These are phyloP conservation scores for Polyommatus iphigenia DNA, from an alignment of 2,888 invertebrate genomes.

Conservation along the genomic window DNA sequence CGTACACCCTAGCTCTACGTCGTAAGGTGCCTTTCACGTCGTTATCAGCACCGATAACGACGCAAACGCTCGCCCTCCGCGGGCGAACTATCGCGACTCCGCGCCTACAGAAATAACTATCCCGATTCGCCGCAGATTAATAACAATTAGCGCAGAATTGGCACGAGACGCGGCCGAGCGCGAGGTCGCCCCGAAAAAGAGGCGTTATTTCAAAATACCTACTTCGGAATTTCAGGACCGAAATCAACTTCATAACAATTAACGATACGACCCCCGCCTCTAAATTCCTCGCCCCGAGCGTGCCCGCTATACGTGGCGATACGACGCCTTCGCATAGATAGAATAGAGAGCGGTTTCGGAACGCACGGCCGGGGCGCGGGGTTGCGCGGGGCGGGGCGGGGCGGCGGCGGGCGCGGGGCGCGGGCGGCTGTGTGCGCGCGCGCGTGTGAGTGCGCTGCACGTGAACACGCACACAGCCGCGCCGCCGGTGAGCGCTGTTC, in stretches of 20 bases:
- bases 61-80: conserved; percentile 44
- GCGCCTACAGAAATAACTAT: conserved; percentile 40
- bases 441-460: conserved; percentile 51
- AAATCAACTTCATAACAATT: conserved; percentile 81
- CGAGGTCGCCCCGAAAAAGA: conserved; percentile 62
- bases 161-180: conserved; percentile 38
- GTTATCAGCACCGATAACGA: conserved; percentile 72
- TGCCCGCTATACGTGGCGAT: conserved; percentile 78
- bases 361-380: conserved; percentile 64
- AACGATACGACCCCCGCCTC: conserved; percentile 81
- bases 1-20: conserved; percentile 50
- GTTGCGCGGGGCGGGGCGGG: conserved; percentile 40
- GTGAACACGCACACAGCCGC: conserved; percentile 65
- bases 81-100: conserved; percentile 28
- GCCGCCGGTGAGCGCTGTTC: conserved; percentile 79
- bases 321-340: conserved; percentile 81
- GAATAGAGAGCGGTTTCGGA: conserved; percentile 81
- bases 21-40: conserved; percentile 55
- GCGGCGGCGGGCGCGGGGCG: conserved; percentile 45
- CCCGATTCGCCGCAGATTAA: conserved; percentile 40
- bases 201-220: conserved; percentile 78
- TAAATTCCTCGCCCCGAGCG: conserved; percentile 81
- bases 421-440: conserved; percentile 47
- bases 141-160: conserved; percentile 45
- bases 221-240: conserved; percentile 80